Conservation (phyloP, 1,140 invertebrate species). For the Drosophila kohkoa region DNA sequence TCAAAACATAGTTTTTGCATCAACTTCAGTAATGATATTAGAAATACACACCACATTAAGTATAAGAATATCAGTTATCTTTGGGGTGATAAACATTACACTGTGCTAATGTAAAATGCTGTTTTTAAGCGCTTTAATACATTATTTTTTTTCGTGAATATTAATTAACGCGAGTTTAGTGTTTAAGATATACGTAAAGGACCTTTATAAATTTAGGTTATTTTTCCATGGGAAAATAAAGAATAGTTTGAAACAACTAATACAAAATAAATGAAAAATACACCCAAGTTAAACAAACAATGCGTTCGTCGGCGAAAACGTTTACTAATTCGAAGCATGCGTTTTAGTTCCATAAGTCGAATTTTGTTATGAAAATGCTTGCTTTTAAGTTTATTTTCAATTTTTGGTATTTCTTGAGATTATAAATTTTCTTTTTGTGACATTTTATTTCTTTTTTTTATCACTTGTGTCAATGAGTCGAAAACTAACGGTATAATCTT, state of each 20-base stretch:
- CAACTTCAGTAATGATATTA: conserved; percentile 11
- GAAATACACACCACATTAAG: conserved; percentile 6
- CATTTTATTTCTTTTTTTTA: no score
- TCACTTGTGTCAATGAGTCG: no score
- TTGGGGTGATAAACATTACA: conserved; percentile 15
- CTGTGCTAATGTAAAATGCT: conserved; percentile 8
- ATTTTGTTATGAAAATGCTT: no score
- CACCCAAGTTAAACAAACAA: neutral
- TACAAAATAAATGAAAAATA: neutral
- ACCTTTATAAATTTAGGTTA: conserved; percentile 10
- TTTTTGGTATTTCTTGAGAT: no score
- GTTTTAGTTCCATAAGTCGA: no score
- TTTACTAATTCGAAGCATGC: no score
- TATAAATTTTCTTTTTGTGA: no score
- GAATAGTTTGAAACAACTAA: neutral
- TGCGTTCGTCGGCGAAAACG: neutral
- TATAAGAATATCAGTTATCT: conserved; percentile 4
- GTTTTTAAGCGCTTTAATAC: conserved; percentile 12
- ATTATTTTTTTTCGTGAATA: conserved; percentile 4
- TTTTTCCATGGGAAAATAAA: conserved; percentile 12
- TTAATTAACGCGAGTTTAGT: conserved; percentile 8
- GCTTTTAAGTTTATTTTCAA: no score
- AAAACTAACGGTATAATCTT: no score
- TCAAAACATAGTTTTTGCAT: conserved; percentile 33
- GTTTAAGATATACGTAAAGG: conserved; percentile 14